A percentile compares a stretch with the other conserved stretches of the same genome.
phyloP scores from a whole-genome alignment of 2,888 invertebrate species.

The Tolmerus cingulatus region DNA sequence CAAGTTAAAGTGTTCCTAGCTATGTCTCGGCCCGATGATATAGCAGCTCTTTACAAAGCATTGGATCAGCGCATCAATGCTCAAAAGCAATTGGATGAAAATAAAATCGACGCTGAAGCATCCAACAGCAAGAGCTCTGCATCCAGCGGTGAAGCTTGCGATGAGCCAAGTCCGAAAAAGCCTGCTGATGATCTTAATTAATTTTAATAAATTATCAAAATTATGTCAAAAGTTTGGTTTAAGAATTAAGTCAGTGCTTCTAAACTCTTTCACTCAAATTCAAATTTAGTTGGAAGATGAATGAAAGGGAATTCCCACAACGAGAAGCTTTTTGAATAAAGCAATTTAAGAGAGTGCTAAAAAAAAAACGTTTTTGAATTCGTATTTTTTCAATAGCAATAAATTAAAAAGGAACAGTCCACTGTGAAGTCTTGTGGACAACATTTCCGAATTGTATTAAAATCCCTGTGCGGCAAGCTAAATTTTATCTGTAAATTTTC shows the following conservation, averaged over 20 bases:
- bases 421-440: background rate
- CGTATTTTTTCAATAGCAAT: background rate
- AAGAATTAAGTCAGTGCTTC: background rate
- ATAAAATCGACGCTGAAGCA: conserved; percentile 57
- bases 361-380: background rate
- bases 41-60: conserved; percentile 71
- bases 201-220: conserved; percentile 2
- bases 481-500: background rate
- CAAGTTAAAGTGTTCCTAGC: conserved; percentile 87
- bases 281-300: background rate
- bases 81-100: conserved; percentile 49
- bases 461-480: background rate
- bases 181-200: conserved; percentile 51
- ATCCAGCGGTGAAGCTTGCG: conserved; percentile 57
- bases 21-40: conserved; percentile 76
- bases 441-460: background rate
- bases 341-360: background rate
- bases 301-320: background rate
- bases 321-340: background rate
- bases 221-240: background rate
- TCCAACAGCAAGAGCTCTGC: conserved; percentile 58
- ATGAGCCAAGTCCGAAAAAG: conserved; percentile 60
- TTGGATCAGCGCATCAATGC: conserved; percentile 68
- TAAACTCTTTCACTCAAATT: background rate
- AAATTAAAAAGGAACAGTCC: background rate